Evolutionary conservation across 2,797 vertebrate genomes (phyloP).

Genomic region (Lacerta viridis): DNA sequence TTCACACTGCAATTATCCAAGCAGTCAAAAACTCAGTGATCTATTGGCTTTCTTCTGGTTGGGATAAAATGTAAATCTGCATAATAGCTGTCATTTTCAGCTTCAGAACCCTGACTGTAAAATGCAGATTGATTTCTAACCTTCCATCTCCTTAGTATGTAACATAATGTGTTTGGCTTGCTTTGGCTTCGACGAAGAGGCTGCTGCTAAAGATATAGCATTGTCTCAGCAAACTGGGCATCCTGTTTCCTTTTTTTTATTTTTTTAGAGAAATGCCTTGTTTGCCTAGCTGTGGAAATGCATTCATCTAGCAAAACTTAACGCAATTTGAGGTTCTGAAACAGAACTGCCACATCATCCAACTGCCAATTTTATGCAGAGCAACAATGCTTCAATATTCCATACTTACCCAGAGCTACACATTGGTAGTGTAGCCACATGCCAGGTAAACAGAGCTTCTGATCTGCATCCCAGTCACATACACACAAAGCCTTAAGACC

Average conservation of each 20-base stretch:
- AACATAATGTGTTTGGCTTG: constrained; percentile 77
- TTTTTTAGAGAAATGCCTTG: constrained; percentile 17
- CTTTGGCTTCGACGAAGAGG: constrained; percentile 58
- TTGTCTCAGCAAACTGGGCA: not conserved
- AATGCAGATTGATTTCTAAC: constrained; percentile 83
- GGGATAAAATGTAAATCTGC: constrained; percentile 85
- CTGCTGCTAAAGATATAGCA: constrained; percentile 49
- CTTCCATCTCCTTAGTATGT: constrained; percentile 68
- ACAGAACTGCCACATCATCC: not conserved
- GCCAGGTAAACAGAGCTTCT: too few species aligned
- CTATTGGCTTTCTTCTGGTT: constrained; percentile 82
- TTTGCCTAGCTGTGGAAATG: constrained; percentile 16
- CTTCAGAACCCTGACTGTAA: constrained; percentile 74
- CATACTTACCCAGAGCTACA: not conserved
- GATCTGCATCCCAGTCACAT: not conserved
- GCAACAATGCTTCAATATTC: too few species aligned
- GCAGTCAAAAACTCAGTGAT: constrained; percentile 78
- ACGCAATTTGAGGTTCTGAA: constrained; percentile 20
- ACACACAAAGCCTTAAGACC: not conserved
- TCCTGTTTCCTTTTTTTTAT: not conserved
- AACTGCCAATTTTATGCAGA: not conserved
- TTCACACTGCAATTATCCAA: constrained; percentile 81
- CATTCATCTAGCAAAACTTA: constrained; percentile 25
- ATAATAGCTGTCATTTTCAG: constrained; percentile 83
- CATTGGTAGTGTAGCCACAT: not conserved